Evolutionary conservation across 2,888 invertebrate genomes (phyloP), one percentile per base, ranked within the genome.

Genomic region (Epistrophe eligans): DNA sequence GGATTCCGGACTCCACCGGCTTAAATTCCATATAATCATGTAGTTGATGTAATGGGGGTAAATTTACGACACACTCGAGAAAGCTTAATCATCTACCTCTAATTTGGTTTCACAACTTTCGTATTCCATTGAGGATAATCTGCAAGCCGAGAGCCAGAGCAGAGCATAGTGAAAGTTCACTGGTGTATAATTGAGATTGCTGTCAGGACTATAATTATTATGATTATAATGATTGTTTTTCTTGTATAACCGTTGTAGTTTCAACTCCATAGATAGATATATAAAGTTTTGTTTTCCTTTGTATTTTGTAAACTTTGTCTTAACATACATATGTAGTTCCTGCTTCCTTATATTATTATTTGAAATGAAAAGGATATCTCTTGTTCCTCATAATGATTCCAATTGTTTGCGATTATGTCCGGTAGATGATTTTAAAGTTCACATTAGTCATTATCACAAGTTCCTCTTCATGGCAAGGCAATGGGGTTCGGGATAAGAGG

Each of bases 1-100:
- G 43, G 28, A 28, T 28, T 52, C 35, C 15, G 58, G 55, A 64
- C 64, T 70, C 66, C 60, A 57, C 74, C n/a, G 17, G n/a, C 32
- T 45, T 13, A n/a, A 28, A 64, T 64, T 64, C n/a, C 11, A 13
- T 35, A 13, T 35, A 50, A 17, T 67, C 35, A 13, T 35, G 50
- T 6, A 24, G 38, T 48, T 13, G 66, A 43, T 35, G 35, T 70
- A 58, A 43, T 19, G 45, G 17, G 15, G 15, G 15, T 58, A 74
- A 83, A 83, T 83, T 83, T 79, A 87, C 76, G 87, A 87, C 72
- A 72, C 83, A 79, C 79, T 57, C 52, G 83, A 87, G 87, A 62
- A 83, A 87, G 71, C 83, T 87, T 83, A 87, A 79, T 87, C 87
- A 87, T 87, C 83, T 60, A 79, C 79, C 79, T 87, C 87, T 79